Evolutionary conservation across 2,797 vertebrate species (phyloP), one percentile per base, ranked within the genome.

Genomic region (Lates japonicus): DNA sequence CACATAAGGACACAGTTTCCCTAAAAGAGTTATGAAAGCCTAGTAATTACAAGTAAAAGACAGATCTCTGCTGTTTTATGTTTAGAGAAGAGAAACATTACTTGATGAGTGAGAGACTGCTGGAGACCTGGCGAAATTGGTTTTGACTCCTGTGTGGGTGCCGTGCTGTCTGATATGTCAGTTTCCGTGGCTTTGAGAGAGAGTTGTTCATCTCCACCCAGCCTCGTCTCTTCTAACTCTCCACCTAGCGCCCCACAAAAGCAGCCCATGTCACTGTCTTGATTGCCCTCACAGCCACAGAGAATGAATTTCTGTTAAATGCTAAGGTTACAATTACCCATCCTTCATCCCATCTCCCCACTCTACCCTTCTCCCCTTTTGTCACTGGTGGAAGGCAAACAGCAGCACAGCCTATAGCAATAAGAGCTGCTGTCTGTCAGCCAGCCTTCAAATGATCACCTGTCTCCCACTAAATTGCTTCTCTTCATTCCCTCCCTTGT

Each of bases 361-460:
- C 67, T 35, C 41, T 49, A 8, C 35, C 67, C 13, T 67, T 9
- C 20, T 61, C 72, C 75, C 60, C 84, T 70, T 91, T 91, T 93
- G 85, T 90, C 84, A 78, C 76, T 20, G 57, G 71, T 88, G 80
- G 80, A 87, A 90, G 81, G 88, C 79, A 92, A 93, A 91, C 88
- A 90, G 82, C 77, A 71, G 62, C 54, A 74, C 80, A 86, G 85
- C 83, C 90, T 87, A 73, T 83, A 87, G 92, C 93, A 95, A 93
- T 93, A 90, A 91, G 86, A 88, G 84, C 86, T 54, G 83, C 90
- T 87, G 87, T 88, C 93, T 92, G 90, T 95, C 94, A 94, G 80
- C 70, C 90, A 78, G 89, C 88, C 91, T 93, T 94, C 92, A 94
- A 95, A 95, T 90, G 90, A 94, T 96, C 95, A 95, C 93, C 91